Conservation (phyloP, 2,797 vertebrate species). For the Oreochromis mossambicus region DNA sequence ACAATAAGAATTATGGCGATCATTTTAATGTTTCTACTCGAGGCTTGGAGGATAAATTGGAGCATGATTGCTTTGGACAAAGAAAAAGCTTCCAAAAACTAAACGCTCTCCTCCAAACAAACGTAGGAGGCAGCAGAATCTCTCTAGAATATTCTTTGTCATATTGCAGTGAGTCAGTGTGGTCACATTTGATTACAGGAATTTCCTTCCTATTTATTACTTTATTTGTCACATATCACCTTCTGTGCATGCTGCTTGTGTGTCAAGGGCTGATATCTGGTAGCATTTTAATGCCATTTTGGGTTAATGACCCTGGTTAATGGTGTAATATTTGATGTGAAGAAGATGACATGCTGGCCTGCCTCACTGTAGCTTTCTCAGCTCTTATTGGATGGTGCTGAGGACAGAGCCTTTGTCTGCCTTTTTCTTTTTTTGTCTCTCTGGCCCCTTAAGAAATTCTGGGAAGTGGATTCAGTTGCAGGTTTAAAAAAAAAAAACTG, state of each 20-base stretch:
- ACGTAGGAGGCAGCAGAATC: slow-evolving; percentile 89
- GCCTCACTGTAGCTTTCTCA: slow-evolving; percentile 13
- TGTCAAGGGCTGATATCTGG: background rate
- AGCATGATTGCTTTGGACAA: background rate
- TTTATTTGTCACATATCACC: background rate
- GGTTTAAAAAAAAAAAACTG: slow-evolving; percentile 30
- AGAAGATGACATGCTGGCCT: slow-evolving; percentile 22
- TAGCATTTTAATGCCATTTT: slow-evolving; percentile 10
- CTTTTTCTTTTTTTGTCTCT: background rate
- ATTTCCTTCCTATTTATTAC: background rate
- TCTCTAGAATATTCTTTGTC: slow-evolving; percentile 99
- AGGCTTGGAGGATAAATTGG: background rate
- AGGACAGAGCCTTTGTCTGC: slow-evolving; percentile 38
- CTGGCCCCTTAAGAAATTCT: slow-evolving; percentile 18
- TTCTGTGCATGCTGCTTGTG: background rate
- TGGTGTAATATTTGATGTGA: background rate
- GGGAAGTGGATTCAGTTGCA: slow-evolving; percentile 15
- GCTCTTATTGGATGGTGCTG: slow-evolving; percentile 16
- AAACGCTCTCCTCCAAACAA: slow-evolving; percentile 75
- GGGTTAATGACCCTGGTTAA: background rate
- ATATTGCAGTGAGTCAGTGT: slow-evolving; percentile 88
- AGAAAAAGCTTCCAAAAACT: background rate
- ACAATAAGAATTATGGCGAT: background rate
- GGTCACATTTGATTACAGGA: slow-evolving; percentile 38
- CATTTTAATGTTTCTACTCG: background rate